These are phyloP conservation scores for Phrynosoma blainvillii DNA, from an alignment of 2,113 vertebrate genomes.

Conservation along the genomic window DNA sequence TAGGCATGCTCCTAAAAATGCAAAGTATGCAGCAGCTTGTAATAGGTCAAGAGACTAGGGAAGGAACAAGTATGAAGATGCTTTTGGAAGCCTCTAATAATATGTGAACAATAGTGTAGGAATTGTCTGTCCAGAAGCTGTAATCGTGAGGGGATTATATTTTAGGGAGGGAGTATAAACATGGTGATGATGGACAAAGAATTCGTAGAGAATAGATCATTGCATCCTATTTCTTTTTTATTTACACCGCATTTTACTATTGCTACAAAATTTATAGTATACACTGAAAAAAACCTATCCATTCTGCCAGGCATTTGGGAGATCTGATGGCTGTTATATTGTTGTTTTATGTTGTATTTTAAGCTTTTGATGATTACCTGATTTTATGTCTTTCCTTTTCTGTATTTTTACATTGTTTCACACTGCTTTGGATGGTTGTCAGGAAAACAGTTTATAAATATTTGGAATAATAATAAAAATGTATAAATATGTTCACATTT, in stretches of 20 bases:
- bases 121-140: not conserved
- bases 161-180: not conserved
- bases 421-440: constrained; percentile 27
- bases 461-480: constrained; percentile 8
- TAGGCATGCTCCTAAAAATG: not conserved
- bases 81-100: not conserved
- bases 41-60: not conserved
- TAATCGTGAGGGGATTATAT: not conserved
- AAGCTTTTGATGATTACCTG: constrained; percentile 15
- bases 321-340: constrained; percentile 20
- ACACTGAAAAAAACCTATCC: constrained; percentile 17
- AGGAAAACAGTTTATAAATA: constrained; percentile 26
- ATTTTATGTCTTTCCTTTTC: constrained; percentile 24
- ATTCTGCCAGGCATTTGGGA: constrained; percentile 14
- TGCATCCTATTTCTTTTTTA: constrained; percentile 8
- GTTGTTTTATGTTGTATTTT: constrained; percentile 21
- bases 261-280: constrained; percentile 16
- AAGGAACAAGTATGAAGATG: not conserved
- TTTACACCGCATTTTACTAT: constrained; percentile 7
- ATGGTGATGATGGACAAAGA: not conserved
- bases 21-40: not conserved
- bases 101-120: not conserved
- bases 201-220: not conserved
- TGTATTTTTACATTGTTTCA: constrained; percentile 29
- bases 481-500: constrained; percentile 5